Percentiles rank a stretch among this genome's conserved stretches.
Evolutionary conservation across 2,797 vertebrate genomes (phyloP).

Genomic region (Gallinago stenura): DNA sequence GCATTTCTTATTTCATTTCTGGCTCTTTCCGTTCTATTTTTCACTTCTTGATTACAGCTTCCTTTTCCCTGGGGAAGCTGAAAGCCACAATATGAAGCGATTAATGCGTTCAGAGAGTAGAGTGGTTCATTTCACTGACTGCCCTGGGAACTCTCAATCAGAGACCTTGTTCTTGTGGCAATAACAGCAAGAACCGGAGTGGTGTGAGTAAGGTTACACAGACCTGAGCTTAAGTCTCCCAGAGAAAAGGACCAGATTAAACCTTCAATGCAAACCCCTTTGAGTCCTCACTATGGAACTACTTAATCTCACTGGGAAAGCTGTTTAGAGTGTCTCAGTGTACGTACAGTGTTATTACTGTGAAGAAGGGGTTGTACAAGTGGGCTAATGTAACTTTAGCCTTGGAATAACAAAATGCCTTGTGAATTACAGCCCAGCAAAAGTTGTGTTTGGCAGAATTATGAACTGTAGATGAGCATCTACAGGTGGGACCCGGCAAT

Average conservation of each 20-base stretch:
- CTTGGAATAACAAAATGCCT: not conserved
- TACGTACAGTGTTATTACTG: fast-evolving
- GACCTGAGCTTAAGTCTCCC: not conserved
- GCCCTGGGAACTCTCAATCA: not conserved
- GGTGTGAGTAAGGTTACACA: not conserved
- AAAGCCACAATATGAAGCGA: not conserved
- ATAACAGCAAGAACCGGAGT: not conserved
- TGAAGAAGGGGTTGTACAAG: not conserved
- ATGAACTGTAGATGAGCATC: not conserved
- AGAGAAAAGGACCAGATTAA: not conserved
- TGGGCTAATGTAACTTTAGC: fast-evolving
- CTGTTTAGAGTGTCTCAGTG: not conserved
- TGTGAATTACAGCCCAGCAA: not conserved
- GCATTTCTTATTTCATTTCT: constrained; percentile 3
- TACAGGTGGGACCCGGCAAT: constrained; percentile 2
- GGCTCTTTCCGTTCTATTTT: not conserved
- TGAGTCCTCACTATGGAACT: not conserved
- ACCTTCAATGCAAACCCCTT: not conserved
- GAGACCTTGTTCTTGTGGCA: constrained; percentile 1
- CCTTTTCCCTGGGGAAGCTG: not conserved
- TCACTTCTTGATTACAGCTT: not conserved
- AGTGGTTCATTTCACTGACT: not conserved
- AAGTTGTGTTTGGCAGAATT: not conserved
- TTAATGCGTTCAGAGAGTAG: not conserved
- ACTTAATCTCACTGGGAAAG: not conserved